A percentile compares a stretch with the other conserved stretches of the same genome.
Conservation (phyloP, 2,113 vertebrate genomes). For the Tiliqua scincoides region DNA sequence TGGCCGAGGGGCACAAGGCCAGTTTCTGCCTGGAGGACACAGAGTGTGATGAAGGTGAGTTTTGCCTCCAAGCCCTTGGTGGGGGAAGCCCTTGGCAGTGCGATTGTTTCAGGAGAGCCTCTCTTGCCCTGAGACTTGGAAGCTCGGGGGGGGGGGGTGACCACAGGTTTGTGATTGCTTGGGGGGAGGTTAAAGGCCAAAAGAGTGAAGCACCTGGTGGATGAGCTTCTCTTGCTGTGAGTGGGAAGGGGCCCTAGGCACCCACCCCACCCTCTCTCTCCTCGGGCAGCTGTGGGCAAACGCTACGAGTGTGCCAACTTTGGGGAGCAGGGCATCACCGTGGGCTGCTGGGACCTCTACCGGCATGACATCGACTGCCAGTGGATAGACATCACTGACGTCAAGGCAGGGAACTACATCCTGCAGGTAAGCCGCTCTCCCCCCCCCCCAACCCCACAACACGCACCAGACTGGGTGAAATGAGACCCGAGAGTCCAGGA, state of each 20-base stretch:
- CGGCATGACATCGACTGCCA: constrained; percentile 98
- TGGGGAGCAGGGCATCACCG: constrained; percentile 97
- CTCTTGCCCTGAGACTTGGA: background rate
- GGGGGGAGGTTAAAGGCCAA: background rate
- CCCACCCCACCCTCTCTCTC: fast-evolving
- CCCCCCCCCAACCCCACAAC: no score
- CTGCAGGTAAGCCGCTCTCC: constrained; percentile 83
- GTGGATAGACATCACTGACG: constrained; percentile 96
- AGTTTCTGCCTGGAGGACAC: constrained; percentile 98
- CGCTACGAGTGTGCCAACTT: constrained; percentile 98
- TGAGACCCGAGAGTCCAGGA: no score
- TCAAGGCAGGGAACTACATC: constrained; percentile 96
- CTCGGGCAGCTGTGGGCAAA: constrained; percentile 85
- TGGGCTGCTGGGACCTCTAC: constrained; percentile 97
- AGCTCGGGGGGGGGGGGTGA: no score
- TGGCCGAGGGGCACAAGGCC: constrained; percentile 97
- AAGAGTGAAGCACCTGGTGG: no score
- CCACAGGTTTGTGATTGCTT: background rate
- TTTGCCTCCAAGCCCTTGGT: no score
- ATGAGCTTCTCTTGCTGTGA: background rate
- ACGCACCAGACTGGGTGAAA: no score
- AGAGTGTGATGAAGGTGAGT: constrained; percentile 89
- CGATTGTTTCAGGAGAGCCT: background rate
- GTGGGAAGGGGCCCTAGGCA: background rate
- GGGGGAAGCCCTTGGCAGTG: no score